phyloP scores from a whole-genome alignment of 2,888 invertebrate species.

The Sepioteuthis lessoniana region DNA sequence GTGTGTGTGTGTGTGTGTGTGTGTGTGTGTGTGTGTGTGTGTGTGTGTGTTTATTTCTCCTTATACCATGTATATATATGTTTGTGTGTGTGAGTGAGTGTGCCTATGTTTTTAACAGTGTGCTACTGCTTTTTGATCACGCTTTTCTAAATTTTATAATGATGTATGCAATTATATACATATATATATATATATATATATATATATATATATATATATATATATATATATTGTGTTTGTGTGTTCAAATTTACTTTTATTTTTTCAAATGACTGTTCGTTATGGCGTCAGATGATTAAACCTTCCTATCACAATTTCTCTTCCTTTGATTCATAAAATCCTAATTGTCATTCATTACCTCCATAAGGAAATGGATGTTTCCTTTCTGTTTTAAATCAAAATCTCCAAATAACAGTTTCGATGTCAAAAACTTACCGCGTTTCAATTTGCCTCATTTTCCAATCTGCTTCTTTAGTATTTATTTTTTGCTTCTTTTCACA shows the following conservation, averaged over 20 bases:
- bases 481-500: too few relatives aligned
- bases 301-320: neutral
- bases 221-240: neutral
- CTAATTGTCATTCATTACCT: neutral
- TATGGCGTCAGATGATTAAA: neutral
- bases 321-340: neutral
- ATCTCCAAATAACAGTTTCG: neutral
- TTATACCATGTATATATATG: too few relatives aligned
- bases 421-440: too few relatives aligned
- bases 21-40: too few relatives aligned
- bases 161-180: neutral
- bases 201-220: neutral
- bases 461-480: too few relatives aligned
- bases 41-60: too few relatives aligned
- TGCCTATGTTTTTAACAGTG: too few relatives aligned
- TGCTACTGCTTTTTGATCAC: too few relatives aligned
- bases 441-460: too few relatives aligned
- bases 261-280: neutral
- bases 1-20: too few relatives aligned
- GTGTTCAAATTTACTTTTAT: neutral
- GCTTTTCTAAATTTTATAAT: too few relatives aligned
- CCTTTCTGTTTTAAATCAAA: neutral
- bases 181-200: slow-evolving; percentile 33
- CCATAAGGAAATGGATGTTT: neutral
- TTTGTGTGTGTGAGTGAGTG: too few relatives aligned